Evolutionary conservation across 2,888 invertebrate genomes (phyloP), one percentile per base, ranked within the genome.

Genomic region (Plebejus argus): DNA sequence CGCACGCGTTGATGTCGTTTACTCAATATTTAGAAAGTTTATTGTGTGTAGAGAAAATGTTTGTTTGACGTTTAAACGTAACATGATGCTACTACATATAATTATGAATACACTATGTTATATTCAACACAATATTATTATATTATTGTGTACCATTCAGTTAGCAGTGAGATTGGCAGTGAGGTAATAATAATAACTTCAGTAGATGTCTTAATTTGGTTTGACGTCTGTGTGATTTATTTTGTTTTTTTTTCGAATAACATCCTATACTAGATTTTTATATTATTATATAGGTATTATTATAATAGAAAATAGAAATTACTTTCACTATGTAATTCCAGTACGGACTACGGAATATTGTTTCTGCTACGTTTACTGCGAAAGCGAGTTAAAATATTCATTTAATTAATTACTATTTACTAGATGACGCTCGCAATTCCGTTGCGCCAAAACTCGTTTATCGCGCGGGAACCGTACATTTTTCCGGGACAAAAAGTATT

Each of bases 1-100:
- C 15, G 66, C 66, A 66, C 66, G 66, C 66, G 66, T 66, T 33
- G 66, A 66, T 66, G 66, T 66, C 66, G 66, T 66, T 33, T 28
- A 28, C 28, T 66, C 66, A 66, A 66, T 66, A 66, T 66, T 33
- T 66, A 66, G 66, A 66, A 66, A 66, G 66, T 33, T 66, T 66
- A 66, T 28, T 66, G 66, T 66, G 28, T 66, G 28, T 18, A 66
- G 66, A 28, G 66, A 66, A 66, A 66, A 66, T 66, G 66, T 66
- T 12, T 66, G 66, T 66, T 58, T 58, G 15, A 53, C 28, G 66
- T 66, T 23, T 23, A 12, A 20, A 23, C n/a, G 12, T 61, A 12
- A 23, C 20, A 61, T 12, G 1, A 61, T 23, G 23, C 20, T 20
- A 10, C 8, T 8, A 20, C 56, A n/a, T 18, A n/a, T n/a, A n/a